Base-by-base conservation (phyloP, 2,113 vertebrate species). In the Sclerurus mexicanus region DNA sequence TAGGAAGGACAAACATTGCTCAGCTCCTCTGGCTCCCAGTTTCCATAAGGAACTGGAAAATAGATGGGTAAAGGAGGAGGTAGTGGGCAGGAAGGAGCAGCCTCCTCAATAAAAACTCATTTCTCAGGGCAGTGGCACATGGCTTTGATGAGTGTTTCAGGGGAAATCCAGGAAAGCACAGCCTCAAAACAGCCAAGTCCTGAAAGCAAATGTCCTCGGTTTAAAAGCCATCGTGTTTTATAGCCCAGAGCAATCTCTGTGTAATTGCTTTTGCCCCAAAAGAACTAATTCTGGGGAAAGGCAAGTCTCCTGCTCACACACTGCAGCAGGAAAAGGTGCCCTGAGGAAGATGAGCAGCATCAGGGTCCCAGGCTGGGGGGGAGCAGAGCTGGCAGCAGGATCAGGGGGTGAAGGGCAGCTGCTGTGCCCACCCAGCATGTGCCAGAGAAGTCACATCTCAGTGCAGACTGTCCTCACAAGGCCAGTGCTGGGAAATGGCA, bases 121-220 rank as follows among this genome's bases (percentile, higher is more conserved):
- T 94, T 78, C 68, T 76, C 76, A 68, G 58, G 64, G 66, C 76
- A 63, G 33, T 33, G 19, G 39, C 80, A 40, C 1, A 1, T 56
- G 73, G 24, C 37, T 85, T 81, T 7, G 0, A 1, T 28, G 58
- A 58, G 50, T 24, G 46, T 74, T 95, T 75, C 93, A 53, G 79
- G 84, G 53, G 58, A 89, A 89, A 94, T 53, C 74, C 66, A 75
- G 46, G 84, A 68, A 89, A 79, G 47, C 56, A 58, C 1, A 47
- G n/a, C 60, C 87, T 87, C 8, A 20, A 89, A 94, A 85, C 9
- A 79, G 49, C 37, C 74, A 79, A 37, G 75, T 91, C 77, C 69
- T 89, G 87, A 56, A 72, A 68, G 84, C 25, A 49, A 50, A 56
- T 35, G 67, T 39, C 74, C 85, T 91, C 35, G 11, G 62, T 62